Evolutionary conservation across 2,797 vertebrate species (phyloP).

Genomic region (Pipistrellus pipistrellus): DNA sequence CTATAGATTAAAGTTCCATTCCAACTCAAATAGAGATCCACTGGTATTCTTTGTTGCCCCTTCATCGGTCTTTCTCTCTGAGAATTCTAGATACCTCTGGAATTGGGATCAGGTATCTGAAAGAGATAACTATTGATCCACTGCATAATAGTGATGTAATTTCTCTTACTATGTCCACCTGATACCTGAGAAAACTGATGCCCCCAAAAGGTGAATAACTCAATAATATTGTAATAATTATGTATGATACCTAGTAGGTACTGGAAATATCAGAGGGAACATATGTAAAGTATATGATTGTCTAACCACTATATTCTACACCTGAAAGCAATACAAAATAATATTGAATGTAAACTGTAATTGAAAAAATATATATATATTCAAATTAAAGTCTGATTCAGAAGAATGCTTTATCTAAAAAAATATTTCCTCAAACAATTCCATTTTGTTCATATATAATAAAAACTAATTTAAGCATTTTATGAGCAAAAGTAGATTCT

Average conservation of each 20-base stretch:
- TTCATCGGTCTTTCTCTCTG: not conserved
- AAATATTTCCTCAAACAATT: not conserved
- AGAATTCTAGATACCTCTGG: not conserved
- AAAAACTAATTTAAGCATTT: constrained; percentile 33
- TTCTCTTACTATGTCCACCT: constrained; percentile 5
- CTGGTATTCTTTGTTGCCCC: not conserved
- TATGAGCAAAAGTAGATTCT: not conserved
- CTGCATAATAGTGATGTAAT: not conserved
- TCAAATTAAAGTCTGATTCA: constrained; percentile 39
- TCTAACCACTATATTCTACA: too few species aligned
- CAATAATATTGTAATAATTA: not conserved
- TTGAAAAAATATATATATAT: not conserved
- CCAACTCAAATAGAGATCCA: not conserved
- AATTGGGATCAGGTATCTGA: not conserved
- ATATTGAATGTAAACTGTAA: too few species aligned
- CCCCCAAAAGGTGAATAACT: not conserved
- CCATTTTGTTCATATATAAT: constrained; percentile 21
- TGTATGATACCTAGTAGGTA: not conserved
- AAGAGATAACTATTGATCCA: not conserved
- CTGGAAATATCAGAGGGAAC: not conserved
- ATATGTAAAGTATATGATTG: not conserved
- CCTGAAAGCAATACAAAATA: too few species aligned
- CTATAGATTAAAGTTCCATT: not conserved
- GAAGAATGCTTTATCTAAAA: not conserved
- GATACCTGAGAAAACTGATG: not conserved